Evolutionary conservation across 2,113 vertebrate genomes (phyloP).

Genomic region (Rhinolophus sinicus): DNA sequence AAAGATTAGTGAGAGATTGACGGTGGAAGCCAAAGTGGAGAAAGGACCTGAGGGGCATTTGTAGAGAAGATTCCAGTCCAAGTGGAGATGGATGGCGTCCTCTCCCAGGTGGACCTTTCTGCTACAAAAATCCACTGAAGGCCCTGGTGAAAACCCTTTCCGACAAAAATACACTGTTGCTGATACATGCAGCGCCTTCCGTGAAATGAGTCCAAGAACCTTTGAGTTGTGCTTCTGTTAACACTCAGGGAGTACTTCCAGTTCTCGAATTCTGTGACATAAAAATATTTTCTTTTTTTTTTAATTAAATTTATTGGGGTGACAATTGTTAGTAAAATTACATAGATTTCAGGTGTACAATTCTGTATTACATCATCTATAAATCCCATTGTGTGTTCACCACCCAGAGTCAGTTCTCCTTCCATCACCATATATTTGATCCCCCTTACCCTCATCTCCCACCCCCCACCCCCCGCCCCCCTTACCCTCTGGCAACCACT

Average conservation of each 20-base stretch:
- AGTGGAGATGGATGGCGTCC: rapidly evolving
- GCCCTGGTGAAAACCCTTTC: neutral
- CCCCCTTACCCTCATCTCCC: too few relatives aligned
- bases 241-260: neutral
- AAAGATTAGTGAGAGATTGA: neutral
- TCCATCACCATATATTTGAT: too few relatives aligned
- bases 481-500: too few relatives aligned
- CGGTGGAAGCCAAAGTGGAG: neutral
- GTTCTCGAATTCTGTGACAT: neutral
- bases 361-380: too few relatives aligned
- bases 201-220: neutral
- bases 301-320: too few relatives aligned
- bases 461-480: too few relatives aligned
- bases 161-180: neutral
- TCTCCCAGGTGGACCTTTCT: neutral
- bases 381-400: too few relatives aligned
- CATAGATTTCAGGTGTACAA: too few relatives aligned
- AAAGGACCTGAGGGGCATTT: too few relatives aligned
- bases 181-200: rapidly evolving
- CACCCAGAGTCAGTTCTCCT: too few relatives aligned
- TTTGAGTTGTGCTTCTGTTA: neutral
- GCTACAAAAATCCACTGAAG: neutral
- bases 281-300: neutral
- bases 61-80: neutral
- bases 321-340: too few relatives aligned